Evolutionary conservation across 2,797 vertebrate genomes (phyloP), one percentile per base, ranked within the genome.

Genomic region (Eulemur mongoz): DNA sequence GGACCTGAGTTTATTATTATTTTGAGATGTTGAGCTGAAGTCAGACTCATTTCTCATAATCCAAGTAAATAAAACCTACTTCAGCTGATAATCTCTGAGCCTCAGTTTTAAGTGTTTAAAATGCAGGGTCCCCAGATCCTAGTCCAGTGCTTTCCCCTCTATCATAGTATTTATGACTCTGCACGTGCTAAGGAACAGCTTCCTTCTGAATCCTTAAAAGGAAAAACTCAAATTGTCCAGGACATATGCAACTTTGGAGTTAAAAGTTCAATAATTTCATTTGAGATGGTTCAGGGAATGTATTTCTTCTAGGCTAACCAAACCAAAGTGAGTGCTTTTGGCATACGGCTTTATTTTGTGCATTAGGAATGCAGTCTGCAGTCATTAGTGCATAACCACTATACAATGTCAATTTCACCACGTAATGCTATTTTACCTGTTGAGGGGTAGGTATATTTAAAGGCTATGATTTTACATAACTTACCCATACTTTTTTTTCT

Each of bases 361-460:
- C 81, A 30, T 97, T 94, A 91, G 9, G 76, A 94, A 96, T 57
- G 59, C 70, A 92, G 25, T 40, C 22, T 92, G 72, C 23, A 76
- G 63, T 73, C 83, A 86, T 40, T 98, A 86, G 38, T 97, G 95
- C 59, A 84, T 75, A 98, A 94, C 22, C 72, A 48, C 67, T 12
- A 14, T 32, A 45, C 5, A 59, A 15, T 69, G 95, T 43, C 89
- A 86, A 18, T 80, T 61, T 81, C 30, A 59, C 61, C 18, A 84
- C 32, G 61, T 38, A 48, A 79, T 69, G 50, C 40, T 85, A 78
- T 84, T 92, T 94, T 20, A 81, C 45, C n/a, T 87, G 10, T 48
- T 65, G 3, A 80, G 20, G 30, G 20, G 23, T 54, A 43, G 52
- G 25, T 57, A 54, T 35, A 89, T 90, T 86, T 91, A 87, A 88